Conservation (phyloP, 2,888 invertebrate genomes). For the Campoplex capitator region DNA sequence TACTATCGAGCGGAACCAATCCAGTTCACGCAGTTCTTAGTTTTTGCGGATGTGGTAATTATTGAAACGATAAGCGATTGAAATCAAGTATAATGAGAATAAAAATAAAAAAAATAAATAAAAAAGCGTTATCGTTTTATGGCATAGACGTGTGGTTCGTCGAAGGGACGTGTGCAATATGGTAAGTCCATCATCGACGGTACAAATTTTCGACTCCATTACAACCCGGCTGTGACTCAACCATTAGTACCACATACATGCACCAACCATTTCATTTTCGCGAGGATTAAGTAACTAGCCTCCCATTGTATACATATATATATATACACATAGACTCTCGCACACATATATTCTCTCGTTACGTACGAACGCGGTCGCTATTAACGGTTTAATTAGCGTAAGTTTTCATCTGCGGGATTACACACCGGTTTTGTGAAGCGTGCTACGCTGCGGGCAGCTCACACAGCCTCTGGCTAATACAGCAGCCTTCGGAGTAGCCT, state of each 20-base stretch:
- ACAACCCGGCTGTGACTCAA: slow-evolving; percentile 33
- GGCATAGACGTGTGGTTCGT: background rate
- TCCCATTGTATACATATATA: slow-evolving; percentile 1
- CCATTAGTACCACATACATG: slow-evolving; percentile 48
- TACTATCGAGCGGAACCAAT: slow-evolving; percentile 33
- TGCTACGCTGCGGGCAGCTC: slow-evolving; percentile 46
- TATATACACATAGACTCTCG: background rate
- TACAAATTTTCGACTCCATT: slow-evolving; percentile 26
- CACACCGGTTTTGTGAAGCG: slow-evolving; percentile 62
- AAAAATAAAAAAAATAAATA: background rate
- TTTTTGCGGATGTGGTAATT: slow-evolving; percentile 30
- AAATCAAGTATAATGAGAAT: slow-evolving; percentile 15
- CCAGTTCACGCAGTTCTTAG: slow-evolving; percentile 28
- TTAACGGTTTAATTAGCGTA: slow-evolving; percentile 84
- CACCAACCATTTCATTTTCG: slow-evolving; percentile 81
- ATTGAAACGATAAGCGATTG: slow-evolving; percentile 1
- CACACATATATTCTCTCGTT: slow-evolving; percentile 72
- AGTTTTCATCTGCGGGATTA: slow-evolving; percentile 84
- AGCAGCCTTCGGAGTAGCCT: slow-evolving; percentile 30
- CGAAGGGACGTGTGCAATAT: background rate
- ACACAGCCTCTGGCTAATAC: slow-evolving; percentile 35
- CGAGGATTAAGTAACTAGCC: slow-evolving; percentile 82
- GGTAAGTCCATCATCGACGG: slow-evolving; percentile 33
- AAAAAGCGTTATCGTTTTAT: background rate
- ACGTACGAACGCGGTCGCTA: slow-evolving; percentile 81